A percentile compares a stretch with the other conserved stretches of the same genome.
phyloP scores from a whole-genome alignment of 2,888 invertebrate species.

The Caenorhabditis afra region DNA sequence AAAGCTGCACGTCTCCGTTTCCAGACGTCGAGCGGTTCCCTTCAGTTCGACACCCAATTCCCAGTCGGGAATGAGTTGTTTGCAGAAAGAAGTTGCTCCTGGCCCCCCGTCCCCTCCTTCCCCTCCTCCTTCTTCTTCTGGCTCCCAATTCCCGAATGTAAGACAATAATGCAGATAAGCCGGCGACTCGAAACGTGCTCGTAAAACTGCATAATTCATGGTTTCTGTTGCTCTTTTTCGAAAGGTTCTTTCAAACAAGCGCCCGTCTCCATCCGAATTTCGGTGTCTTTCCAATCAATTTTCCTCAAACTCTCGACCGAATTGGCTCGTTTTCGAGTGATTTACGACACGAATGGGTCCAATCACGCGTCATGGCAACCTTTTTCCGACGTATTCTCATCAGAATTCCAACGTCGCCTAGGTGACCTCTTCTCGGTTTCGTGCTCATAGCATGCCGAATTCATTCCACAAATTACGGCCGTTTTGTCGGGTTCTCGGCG shows the following conservation, averaged over 20 bases:
- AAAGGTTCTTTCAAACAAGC: conserved; percentile 40
- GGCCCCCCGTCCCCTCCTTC: neutral
- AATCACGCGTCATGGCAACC: conserved; percentile 1
- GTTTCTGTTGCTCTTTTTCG: conserved; percentile 51
- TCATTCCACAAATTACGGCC: conserved; percentile 8
- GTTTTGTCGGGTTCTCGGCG: neutral
- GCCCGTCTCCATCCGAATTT: conserved; percentile 6
- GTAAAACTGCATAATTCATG: conserved; percentile 60
- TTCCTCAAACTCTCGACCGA: neutral
- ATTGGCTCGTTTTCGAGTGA: neutral
- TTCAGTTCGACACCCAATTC: conserved; percentile 35
- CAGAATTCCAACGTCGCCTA: conserved; percentile 5
- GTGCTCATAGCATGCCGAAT: neutral
- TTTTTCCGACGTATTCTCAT: neutral
- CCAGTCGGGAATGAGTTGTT: conserved; percentile 37
- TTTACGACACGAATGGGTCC: neutral
- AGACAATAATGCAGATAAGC: conserved; percentile 60
- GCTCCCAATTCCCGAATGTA: conserved; percentile 44
- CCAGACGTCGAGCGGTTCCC: conserved; percentile 10
- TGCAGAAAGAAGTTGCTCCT: conserved; percentile 16
- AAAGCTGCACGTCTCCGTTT: neutral
- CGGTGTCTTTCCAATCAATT: neutral
- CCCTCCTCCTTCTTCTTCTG: neutral
- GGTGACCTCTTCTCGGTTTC: conserved; percentile 1
- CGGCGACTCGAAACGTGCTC: conserved; percentile 35